Evolutionary conservation across 2,797 vertebrate species (phyloP), one percentile per base, ranked within the genome.

Genomic region (Sarcoramphus papa): DNA sequence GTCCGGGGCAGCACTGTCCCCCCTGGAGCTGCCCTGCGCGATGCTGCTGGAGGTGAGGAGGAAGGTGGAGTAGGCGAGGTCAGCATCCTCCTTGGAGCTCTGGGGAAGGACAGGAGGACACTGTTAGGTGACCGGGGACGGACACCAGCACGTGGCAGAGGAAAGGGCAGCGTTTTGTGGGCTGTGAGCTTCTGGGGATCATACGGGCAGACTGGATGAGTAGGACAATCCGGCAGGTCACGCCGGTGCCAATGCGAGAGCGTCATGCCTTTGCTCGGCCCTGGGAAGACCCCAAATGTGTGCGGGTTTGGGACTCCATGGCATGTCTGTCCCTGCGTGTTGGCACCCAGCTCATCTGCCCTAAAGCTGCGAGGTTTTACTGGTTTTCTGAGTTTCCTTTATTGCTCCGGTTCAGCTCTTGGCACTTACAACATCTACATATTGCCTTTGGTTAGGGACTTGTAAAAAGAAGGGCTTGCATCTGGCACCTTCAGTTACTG

Each of bases 71-170:
- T 97, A 98, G 95, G 97, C 96, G 19, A 98, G 95, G 51, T 98
- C 97, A 6, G 95, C 97, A 24, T 98, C 98, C 74, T 98, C 98
- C 94, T 97, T 98, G 94, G 98, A 98, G 50, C 95, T 96, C 98
- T 98, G 79, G 51, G 25, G 72, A 40, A 41, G 87, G 94, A 50
- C 16, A 83, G 57, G 45, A 64, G 85, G 60, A 22, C 24, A 23
- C 16, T 0, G 40, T 91, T 27, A 91, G 73, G 64, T 28, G 27
- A 10, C 7, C 0, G 7, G 65, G 51, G 41, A 40, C 0, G 2
- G 53, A 10, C 12, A 59, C 37, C 12, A 9, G 33, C 22, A 25
- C 0, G 0, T 5, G 50, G 47, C 19, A 10, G 17, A 33, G 59
- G 51, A 30, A 25, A 21, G n/a, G 74, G 65, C 59, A 78, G 54